Conservation (phyloP, 37 sponge, comb jelly and placozoan genomes). For the Geodia barretti region DNA sequence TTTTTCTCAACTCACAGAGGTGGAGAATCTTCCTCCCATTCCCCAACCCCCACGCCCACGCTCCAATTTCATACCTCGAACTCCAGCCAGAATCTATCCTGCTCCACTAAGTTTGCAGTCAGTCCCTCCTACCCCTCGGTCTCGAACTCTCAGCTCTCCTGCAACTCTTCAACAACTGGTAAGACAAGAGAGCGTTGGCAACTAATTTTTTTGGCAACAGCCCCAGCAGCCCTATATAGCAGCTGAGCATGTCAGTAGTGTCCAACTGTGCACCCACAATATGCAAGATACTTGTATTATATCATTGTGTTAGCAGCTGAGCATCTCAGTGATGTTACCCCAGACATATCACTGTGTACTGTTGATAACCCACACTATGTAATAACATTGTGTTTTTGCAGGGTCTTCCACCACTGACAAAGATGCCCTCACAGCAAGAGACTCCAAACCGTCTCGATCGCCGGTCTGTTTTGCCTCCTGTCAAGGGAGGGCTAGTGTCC, state of each 20-base stretch:
- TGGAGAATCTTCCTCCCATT: conserved; percentile 62
- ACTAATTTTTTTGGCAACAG: too few relatives aligned
- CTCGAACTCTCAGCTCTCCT: conserved; percentile 10
- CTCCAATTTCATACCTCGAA: conserved; percentile 54
- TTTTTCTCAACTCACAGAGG: conserved; percentile 9
- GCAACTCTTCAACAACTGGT: conserved; percentile 45
- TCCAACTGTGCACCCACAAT: too few relatives aligned
- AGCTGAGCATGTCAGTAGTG: too few relatives aligned
- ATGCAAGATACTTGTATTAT: too few relatives aligned
- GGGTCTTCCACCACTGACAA: conserved; percentile 60
- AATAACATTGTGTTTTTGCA: conserved; percentile 19
- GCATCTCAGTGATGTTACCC: too few relatives aligned
- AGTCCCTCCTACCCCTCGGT: conserved; percentile 15
- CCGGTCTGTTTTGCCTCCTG: conserved; percentile 26
- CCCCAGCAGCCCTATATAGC: too few relatives aligned
- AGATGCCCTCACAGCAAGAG: not conserved
- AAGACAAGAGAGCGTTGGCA: too few relatives aligned
- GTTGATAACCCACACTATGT: too few relatives aligned
- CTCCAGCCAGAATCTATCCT: conserved; percentile 38
- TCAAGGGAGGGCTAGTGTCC: conserved; percentile 40
- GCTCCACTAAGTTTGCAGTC: conserved; percentile 5
- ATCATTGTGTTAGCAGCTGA: not conserved
- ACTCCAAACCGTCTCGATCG: not conserved
- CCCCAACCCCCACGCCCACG: conserved; percentile 41
- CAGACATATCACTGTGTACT: too few relatives aligned